Percentiles rank a stretch among this genome's conserved stretches.
phyloP scores from a whole-genome alignment of 2,113 vertebrate species.

The Corythornis madagascariensis region DNA sequence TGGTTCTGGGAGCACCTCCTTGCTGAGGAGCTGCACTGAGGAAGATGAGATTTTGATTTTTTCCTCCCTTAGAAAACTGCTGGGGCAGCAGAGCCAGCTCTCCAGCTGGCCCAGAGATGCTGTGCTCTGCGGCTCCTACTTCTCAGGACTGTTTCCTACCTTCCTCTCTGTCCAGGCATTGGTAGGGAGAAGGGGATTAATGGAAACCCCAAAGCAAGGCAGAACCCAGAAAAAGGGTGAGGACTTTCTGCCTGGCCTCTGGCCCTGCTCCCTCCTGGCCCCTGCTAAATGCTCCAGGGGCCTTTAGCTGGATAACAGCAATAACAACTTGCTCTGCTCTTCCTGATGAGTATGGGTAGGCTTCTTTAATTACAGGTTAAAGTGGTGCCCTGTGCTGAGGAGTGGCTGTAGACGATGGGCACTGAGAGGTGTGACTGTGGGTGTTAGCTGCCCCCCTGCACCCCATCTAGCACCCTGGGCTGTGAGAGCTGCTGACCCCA shows the following conservation, averaged over 20 bases:
- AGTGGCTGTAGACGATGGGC: not conserved
- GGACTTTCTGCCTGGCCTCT: not conserved
- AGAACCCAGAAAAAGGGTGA: not conserved
- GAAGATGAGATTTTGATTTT: not conserved
- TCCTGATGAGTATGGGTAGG: not conserved
- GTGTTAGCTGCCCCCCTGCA: no score
- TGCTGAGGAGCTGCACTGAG: not conserved
- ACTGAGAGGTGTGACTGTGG: not conserved
- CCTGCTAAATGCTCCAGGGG: not conserved
- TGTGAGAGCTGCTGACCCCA: rapidly evolving
- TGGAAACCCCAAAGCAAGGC: not conserved
- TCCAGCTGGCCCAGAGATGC: not conserved
- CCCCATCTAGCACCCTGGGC: not conserved
- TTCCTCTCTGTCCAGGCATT: rapidly evolving
- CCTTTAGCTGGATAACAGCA: not conserved
- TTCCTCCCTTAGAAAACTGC: not conserved
- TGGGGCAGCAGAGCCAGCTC: not conserved
- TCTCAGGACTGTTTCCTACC: rapidly evolving
- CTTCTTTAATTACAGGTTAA: not conserved
- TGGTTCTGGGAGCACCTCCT: not conserved
- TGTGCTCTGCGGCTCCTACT: rapidly evolving
- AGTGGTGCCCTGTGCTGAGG: not conserved
- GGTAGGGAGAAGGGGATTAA: not conserved
- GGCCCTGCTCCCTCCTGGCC: not conserved
- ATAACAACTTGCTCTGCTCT: not conserved